Evolutionary conservation across 1,140 invertebrate species (phyloP).

Genomic region (Drosophila equinoxialis): DNA sequence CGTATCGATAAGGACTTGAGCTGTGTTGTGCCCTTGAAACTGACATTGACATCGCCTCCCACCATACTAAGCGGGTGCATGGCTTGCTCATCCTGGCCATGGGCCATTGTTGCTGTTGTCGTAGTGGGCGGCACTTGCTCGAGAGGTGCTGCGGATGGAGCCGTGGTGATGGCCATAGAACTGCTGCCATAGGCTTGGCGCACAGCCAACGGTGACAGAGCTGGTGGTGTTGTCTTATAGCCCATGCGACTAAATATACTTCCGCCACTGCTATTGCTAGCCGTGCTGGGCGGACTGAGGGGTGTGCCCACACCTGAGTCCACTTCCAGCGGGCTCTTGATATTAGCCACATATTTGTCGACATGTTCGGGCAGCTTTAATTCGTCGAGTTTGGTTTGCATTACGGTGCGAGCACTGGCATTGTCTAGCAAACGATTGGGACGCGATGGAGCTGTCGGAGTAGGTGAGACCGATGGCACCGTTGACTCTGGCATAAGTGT

Average conservation of each 20-base stretch:
- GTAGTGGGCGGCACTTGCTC: slow-evolving; percentile 43
- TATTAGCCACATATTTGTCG: slow-evolving; percentile 79
- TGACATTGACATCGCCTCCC: slow-evolving; percentile 87
- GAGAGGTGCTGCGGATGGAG: slow-evolving; percentile 28
- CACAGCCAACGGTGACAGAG: slow-evolving; percentile 62
- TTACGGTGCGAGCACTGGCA: slow-evolving; percentile 50
- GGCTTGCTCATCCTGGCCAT: slow-evolving; percentile 76
- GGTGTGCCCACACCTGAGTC: slow-evolving; percentile 84
- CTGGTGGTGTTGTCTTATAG: slow-evolving; percentile 71
- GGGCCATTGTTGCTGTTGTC: slow-evolving; percentile 19
- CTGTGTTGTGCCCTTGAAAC: slow-evolving; percentile 87
- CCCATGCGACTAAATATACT: slow-evolving; percentile 80
- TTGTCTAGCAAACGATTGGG: slow-evolving; percentile 76
- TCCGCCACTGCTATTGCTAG: slow-evolving; percentile 62
- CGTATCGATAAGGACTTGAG: slow-evolving; percentile 83
- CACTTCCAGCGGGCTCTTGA: slow-evolving; percentile 83
- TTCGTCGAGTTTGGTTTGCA: slow-evolving; percentile 73
- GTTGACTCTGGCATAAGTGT: not conserved
- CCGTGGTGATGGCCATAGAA: slow-evolving; percentile 48
- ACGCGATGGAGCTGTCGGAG: slow-evolving; percentile 52
- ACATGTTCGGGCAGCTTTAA: slow-evolving; percentile 84
- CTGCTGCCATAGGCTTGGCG: slow-evolving; percentile 50
- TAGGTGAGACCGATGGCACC: slow-evolving; percentile 12
- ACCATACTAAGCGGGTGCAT: slow-evolving; percentile 85
- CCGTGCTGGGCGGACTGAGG: slow-evolving; percentile 79